Base-by-base conservation (phyloP, 1,140 invertebrate genomes). In the Bactericera cockerelli region DNA sequence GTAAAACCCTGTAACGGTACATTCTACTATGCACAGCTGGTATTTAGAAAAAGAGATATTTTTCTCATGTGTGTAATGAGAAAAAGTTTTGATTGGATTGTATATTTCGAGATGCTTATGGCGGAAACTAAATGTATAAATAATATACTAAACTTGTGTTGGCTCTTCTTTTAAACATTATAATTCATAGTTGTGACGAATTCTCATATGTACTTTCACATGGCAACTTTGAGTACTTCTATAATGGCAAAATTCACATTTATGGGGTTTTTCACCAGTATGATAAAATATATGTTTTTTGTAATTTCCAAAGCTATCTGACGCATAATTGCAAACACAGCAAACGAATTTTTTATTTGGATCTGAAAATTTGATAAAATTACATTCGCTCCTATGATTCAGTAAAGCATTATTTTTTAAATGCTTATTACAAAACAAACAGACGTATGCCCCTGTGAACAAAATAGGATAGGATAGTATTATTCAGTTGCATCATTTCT, bases 231-330 rank as follows among this genome's bases (percentile, higher is more conserved):
- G 33, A 36, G 33, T 16, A 36, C 33, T 36, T 36, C 33, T 36
- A 36, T 36, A 36, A 11, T 92, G 87, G 72, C 92, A 95, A 69
- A 91, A 87, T 19, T 81, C 82, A 72, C 93, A 96, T 64, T 87
- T 83, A 68, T 93, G 94, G 0, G 91, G 91, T 65, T 93, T 89
- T 69, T 95, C 91, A 4, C 92, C 93, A 0, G 91, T 94, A 70
- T 96, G 92, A 36, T 36, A 36, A 10, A 36, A 16, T 36, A 36
- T 36, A 36, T 36, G 33, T 36, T 36, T 36, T 16, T 36, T 36
- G 16, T 36, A 36, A 36, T 36, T 36, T 10, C 33, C 33, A 36
- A 10, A 11, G 16, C 16, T 36, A 36, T 36, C 10, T 10, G 33
- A 11, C 10, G 33, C 33, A 36, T 36, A 36, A 36, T 36, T 36